Evolutionary conservation across 2,888 invertebrate genomes (phyloP), one percentile per base, ranked within the genome.

Genomic region (Stegana nigrithorax): DNA sequence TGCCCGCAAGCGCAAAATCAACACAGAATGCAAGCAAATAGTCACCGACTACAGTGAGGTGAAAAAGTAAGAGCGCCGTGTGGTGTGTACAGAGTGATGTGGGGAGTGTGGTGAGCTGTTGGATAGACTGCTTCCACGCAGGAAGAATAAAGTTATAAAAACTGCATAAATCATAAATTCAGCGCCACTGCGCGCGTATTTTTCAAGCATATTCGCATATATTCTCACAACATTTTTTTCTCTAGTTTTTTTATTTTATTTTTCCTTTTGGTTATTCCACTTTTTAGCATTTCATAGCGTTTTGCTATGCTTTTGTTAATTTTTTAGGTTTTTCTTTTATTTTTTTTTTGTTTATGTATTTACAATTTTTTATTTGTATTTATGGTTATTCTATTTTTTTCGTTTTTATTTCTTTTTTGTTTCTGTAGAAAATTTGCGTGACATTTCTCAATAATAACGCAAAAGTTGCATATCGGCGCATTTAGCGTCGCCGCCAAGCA

Each of bases 371-470:
- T 61, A n/a, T 21, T 12, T 42, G 25, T 50, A 32, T 4, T 55
- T 19, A 19, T 23, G 25, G 61, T 53, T 58, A 47, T 10, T 19
- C 17, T 27, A 36, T 55, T 32, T 17, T 14, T 29, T n/a, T 47
- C 42, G 29, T 36, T 53, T 17, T 25, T 50, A 29, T 53, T n/a
- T n/a, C n/a, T n/a, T n/a, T n/a, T n/a, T n/a, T n/a, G n/a, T n/a
- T n/a, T n/a, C n/a, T 42, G 39, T 27, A 63, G 42, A 59, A 64
- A 70, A 70, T 75, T 76, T 78, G 76, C 76, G 76, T 76, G 76
- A 76, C 76, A 74, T 78, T 75, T 75, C 68, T 70, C 74, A 74
- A 76, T 76, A 78, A 75, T 75, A 66, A 67, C 61, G 60, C 53
- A 64, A 10, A 5, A 29, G 27, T 51, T 14, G 17, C 26, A 53